Base-by-base conservation (phyloP, 1,140 invertebrate genomes). In the Zelostemma sp. region DNA sequence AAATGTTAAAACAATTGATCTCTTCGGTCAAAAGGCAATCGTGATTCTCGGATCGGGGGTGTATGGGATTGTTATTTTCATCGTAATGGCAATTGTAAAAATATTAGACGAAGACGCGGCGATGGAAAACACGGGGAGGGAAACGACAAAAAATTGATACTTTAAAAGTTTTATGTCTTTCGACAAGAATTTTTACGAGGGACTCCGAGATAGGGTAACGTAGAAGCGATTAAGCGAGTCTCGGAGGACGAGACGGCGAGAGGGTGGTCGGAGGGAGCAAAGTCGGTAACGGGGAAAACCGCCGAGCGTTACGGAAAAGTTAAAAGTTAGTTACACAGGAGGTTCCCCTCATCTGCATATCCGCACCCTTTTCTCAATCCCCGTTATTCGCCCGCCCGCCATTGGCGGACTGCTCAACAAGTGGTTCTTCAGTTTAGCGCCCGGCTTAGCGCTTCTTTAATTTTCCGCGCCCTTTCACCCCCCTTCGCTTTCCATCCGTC, bases 361-460 rank as follows among this genome's bases (percentile, higher is more conserved):
- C 79, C 75, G 74, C 75, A 68, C 72, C 72, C 75, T 71, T 68
- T 71, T 68, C 71, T 66, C 63, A 47, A 16, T 67, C 71, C 72
- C 68, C 58, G 45, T 66, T 49, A 46, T 61, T 61, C 66, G 35
- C 62, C 72, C 67, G 60, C 54, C 73, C 50, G 57, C 68, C 77
- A 68, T 74, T 75, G 59, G 43, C 67, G 62, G 55, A 61, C 76
- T 73, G 79, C 68, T 85, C 83, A 85, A 84, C 83, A 85, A 84
- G 82, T 85, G 83, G 82, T 84, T 84, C 82, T 81, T 83, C 83
- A 80, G 79, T 82, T 84, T 83, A 82, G 79, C 82, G 76, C 75
- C 74, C 70, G 76, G 81, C 80, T 84, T 85, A 84, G 80, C 79
- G 81, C 82, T 82, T 83, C 79, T 79, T 83, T 84, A 82, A 84